phyloP scores from a whole-genome alignment of 2,113 vertebrate genomes.

The Rhea americana region DNA sequence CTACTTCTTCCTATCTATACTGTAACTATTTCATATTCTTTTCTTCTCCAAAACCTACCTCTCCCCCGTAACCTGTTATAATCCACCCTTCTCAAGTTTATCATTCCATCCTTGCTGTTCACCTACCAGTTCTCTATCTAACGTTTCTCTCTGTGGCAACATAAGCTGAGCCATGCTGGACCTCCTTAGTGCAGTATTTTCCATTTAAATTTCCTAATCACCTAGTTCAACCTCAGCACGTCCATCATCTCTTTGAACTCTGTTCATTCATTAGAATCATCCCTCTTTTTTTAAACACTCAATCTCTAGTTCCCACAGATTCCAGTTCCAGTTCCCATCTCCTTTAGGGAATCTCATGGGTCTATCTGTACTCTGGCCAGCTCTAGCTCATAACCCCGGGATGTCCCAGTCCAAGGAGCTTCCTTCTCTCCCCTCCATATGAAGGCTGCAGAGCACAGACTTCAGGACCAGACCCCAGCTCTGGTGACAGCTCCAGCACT shows the following conservation, averaged over 20 bases:
- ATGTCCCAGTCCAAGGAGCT: background rate
- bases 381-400: background rate
- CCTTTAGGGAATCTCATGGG: background rate
- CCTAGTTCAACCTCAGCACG: background rate
- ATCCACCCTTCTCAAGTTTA: background rate
- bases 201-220: background rate
- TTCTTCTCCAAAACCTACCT: background rate
- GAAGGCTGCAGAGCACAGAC: background rate
- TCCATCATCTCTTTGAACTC: background rate
- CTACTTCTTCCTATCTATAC: background rate
- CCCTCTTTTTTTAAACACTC: background rate
- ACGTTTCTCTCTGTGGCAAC: background rate
- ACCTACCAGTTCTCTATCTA: background rate
- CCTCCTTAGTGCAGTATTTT: background rate
- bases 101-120: fast-evolving
- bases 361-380: background rate
- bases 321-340: background rate
- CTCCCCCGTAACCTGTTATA: background rate
- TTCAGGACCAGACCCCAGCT: background rate
- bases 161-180: background rate
- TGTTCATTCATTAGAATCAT: background rate
- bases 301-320: background rate
- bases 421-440: background rate
- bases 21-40: background rate
- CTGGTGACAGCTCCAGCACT: background rate